Evolutionary conservation across 2,113 vertebrate species (phyloP).

Genomic region (Sebastes fasciatus): DNA sequence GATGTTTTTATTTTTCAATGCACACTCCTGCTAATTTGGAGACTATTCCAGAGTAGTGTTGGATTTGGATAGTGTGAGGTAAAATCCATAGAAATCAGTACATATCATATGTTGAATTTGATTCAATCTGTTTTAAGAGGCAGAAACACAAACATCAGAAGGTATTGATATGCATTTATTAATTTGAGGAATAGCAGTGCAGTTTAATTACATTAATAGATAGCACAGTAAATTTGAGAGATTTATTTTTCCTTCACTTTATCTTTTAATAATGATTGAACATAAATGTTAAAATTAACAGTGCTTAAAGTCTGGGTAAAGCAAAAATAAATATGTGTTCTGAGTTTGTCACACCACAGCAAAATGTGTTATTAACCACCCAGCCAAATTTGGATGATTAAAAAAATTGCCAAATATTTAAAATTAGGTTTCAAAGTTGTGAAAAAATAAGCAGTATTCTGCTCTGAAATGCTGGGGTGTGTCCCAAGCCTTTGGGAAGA

Average conservation of each 20-base stretch:
- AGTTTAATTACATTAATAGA: neutral
- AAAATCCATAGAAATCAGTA: neutral
- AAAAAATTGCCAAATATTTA: too few species aligned
- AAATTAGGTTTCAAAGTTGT: too few species aligned
- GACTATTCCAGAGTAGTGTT: neutral
- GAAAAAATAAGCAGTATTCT: too few species aligned
- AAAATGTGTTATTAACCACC: too few species aligned
- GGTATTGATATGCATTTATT: conserved; percentile 16
- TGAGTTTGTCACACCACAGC: too few species aligned
- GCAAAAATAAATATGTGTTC: too few species aligned
- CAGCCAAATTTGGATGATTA: too few species aligned
- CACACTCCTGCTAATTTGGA: neutral
- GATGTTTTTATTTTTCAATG: neutral
- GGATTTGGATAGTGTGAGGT: neutral
- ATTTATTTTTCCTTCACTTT: neutral
- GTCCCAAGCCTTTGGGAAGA: too few species aligned
- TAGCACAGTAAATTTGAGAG: neutral
- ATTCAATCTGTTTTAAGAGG: neutral
- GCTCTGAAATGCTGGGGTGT: too few species aligned
- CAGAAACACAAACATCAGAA: neutral
- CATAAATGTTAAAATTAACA: neutral
- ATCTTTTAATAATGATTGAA: neutral
- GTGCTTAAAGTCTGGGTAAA: neutral
- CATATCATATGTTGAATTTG: neutral
- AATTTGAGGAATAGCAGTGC: neutral